Percentiles rank a stretch among this genome's conserved stretches.
These are phyloP conservation scores for Leptopilina boulardi DNA, from an alignment of 1,140 invertebrate species.

Conservation along the genomic window DNA sequence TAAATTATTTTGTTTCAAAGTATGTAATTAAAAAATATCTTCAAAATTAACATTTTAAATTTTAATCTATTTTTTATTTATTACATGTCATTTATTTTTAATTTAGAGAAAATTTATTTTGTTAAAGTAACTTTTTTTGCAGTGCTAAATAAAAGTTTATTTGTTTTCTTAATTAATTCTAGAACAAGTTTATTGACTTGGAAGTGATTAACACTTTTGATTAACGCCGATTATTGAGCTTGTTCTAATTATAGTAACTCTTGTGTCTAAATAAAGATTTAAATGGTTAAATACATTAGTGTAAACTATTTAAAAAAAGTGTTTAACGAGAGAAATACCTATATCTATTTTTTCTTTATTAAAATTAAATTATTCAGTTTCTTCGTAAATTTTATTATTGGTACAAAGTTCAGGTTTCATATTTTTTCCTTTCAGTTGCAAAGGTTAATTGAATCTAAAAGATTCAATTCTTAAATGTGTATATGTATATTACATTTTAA, in stretches of 20 bases:
- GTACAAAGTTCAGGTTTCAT: background rate
- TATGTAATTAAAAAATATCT: no score
- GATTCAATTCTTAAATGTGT: background rate
- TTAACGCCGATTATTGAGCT: background rate
- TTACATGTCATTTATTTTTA: no score
- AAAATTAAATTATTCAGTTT: background rate
- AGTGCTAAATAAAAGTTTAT: background rate
- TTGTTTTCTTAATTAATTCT: background rate
- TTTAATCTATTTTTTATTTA: no score
- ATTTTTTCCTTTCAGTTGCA: background rate
- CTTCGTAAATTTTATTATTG: background rate
- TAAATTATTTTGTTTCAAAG: no score
- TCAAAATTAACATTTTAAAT: no score
- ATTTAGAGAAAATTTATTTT: no score
- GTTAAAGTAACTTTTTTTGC: background rate
- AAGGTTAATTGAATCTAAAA: background rate
- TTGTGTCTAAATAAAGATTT: background rate
- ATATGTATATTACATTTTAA: background rate
- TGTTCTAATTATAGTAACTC: background rate
- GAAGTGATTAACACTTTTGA: conserved; percentile 5
- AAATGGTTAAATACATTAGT: background rate
- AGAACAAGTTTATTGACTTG: background rate
- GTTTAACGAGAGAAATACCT: no score
- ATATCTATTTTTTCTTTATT: no score
- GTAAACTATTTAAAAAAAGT: no score